A percentile compares a stretch with the other conserved stretches of the same genome.
Evolutionary conservation across 1,140 invertebrate genomes (phyloP).

Genomic region (Sipha flava): DNA sequence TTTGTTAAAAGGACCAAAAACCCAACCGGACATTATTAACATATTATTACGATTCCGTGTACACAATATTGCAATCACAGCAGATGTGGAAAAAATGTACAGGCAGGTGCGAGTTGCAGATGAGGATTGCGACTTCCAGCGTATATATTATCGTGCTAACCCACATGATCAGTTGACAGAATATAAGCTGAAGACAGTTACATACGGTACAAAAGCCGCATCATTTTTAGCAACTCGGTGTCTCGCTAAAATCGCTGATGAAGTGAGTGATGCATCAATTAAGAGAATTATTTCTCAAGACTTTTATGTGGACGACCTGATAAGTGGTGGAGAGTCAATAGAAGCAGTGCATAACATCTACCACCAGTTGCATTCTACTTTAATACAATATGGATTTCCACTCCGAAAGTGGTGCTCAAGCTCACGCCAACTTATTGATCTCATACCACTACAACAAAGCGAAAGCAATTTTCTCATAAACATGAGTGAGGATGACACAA

Average conservation of each 20-base stretch:
- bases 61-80: constrained; percentile 30
- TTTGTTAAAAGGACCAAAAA: constrained; percentile 37
- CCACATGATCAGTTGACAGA: background rate
- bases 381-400: no score
- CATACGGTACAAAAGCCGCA: background rate
- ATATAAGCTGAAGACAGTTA: background rate
- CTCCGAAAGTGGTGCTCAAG: no score
- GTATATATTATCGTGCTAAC: background rate
- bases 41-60: constrained; percentile 38
- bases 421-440: no score
- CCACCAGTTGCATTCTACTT: no score
- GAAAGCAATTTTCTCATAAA: no score
- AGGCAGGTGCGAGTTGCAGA: background rate
- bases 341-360: no score
- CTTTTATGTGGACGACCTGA: background rate
- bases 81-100: background rate
- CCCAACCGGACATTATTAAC: constrained; percentile 38
- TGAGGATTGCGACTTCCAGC: background rate
- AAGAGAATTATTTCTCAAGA: background rate
- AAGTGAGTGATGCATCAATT: background rate
- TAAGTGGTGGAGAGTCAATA: background rate
- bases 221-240: background rate
- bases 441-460: no score
- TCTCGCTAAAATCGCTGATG: background rate
- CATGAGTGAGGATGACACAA: no score